Evolutionary conservation across 1,140 invertebrate species (phyloP), one percentile per base, ranked within the genome.

Genomic region (Drosophila paulistorum): DNA sequence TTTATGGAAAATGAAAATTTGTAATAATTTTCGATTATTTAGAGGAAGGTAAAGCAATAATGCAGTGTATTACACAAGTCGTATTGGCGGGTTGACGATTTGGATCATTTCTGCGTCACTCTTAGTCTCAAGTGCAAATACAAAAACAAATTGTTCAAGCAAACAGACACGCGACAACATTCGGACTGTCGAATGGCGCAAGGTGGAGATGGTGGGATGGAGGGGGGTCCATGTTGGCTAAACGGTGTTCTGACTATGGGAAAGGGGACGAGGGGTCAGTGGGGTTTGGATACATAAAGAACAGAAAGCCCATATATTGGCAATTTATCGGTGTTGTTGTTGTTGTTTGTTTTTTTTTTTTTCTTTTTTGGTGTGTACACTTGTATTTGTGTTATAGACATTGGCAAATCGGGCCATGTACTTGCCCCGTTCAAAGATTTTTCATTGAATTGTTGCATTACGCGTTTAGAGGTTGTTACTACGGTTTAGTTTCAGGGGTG

Each of bases 101-200:
- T 51, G 23, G 5, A 51, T 51, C 10, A 51, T 51, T 51, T 51
- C 45, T 51, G 45, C 45, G 45, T 51, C 45, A 23, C 45, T 51
- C 17, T 51, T 51, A 51, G 62, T 62, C 65, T 74, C 74, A 74
- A 74, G 71, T 74, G 71, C 75, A 77, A 74, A 77, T 77, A 77
- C 76, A 59, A 59, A 39, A 59, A 59, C 33, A 59, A 59, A 59
- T 35, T 57, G 26, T 78, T 45, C 35, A 76, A 72, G 74, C 68
- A 76, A 79, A 65, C 73, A 78, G 74, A 57, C 76, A 79, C 76
- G 73, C 73, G 76, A 79, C 76, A 76, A 72, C 41, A 76, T 79
- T 79, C 64, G 68, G 68, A 14, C 17, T 4, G 45, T 7, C 45
- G 2, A 20, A 14, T 23, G 9, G 17, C 4, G 45, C 35, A 37